These are phyloP conservation scores for Diacarnus erythraeanus DNA, from an alignment of 37 sponge, comb jelly and placozoan genomes.

Conservation along the genomic window DNA sequence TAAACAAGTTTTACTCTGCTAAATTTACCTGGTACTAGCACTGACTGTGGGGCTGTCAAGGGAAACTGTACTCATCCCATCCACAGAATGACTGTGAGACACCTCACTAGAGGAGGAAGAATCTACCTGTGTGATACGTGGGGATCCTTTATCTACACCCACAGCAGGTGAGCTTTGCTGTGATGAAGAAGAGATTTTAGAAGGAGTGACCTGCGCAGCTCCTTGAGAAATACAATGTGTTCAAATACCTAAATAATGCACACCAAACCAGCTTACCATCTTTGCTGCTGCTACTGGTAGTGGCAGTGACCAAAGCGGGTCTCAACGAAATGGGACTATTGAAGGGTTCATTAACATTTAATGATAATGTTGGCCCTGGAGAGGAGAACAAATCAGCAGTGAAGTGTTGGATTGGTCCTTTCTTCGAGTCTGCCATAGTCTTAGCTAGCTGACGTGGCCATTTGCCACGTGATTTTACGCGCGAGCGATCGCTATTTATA, in stretches of 20 bases:
- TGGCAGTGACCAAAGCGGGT: background rate
- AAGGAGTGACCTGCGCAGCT: background rate
- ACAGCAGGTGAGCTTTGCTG: background rate
- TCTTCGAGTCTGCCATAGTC: no score
- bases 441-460: no score
- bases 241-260: background rate
- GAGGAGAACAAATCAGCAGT: conserved; percentile 41
- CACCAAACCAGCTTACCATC: background rate
- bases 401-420: background rate
- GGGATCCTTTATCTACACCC: background rate
- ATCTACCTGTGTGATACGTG: no score
- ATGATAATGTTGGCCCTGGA: background rate
- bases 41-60: conserved; percentile 40
- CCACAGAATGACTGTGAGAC: no score
- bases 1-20: conserved; percentile 25
- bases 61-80: conserved; percentile 48
- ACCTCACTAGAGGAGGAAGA: no score
- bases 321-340: background rate
- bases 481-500: no score
- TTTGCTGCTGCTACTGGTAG: no score
- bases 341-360: background rate
- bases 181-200: background rate
- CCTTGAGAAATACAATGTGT: background rate
- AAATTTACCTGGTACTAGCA: background rate
- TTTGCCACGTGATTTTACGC: no score